Conservation (phyloP, 2,113 vertebrate species). For the Balaenoptera acutorostrata region DNA sequence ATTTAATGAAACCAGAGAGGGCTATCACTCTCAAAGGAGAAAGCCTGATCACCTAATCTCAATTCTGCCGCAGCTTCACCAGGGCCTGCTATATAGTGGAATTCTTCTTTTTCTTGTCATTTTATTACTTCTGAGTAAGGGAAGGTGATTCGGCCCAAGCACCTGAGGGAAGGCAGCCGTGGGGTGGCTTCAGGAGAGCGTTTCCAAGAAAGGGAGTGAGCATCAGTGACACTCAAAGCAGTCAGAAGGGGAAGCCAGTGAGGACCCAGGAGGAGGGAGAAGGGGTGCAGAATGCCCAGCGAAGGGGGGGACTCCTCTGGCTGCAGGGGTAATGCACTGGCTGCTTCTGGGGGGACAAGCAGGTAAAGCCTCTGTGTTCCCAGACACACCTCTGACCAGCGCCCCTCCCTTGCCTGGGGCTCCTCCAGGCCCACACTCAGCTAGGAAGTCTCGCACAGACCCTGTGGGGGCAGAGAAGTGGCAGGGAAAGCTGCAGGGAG, state of each 20-base stretch:
- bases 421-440: too few relatives aligned
- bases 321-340: rapidly evolving
- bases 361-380: too few relatives aligned
- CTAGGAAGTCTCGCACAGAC: background rate
- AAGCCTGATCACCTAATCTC: slow-evolving; percentile 29
- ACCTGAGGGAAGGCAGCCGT: background rate
- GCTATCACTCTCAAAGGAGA: background rate
- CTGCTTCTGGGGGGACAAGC: rapidly evolving
- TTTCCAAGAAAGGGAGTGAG: background rate
- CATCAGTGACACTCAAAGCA: background rate
- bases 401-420: background rate
- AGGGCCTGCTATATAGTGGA: background rate
- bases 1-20: background rate
- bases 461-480: background rate
- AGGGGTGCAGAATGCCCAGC: background rate
- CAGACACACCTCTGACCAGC: too few relatives aligned
- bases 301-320: background rate
- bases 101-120: slow-evolving; percentile 41
- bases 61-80: background rate
- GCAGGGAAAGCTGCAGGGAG: background rate
- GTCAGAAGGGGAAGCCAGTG: background rate
- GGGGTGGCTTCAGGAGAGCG: background rate
- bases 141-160: background rate
- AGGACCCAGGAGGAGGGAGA: rapidly evolving
- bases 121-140: slow-evolving; percentile 19